Evolutionary conservation across 2,113 vertebrate genomes (phyloP).

Genomic region (Alligator mississippiensis): DNA sequence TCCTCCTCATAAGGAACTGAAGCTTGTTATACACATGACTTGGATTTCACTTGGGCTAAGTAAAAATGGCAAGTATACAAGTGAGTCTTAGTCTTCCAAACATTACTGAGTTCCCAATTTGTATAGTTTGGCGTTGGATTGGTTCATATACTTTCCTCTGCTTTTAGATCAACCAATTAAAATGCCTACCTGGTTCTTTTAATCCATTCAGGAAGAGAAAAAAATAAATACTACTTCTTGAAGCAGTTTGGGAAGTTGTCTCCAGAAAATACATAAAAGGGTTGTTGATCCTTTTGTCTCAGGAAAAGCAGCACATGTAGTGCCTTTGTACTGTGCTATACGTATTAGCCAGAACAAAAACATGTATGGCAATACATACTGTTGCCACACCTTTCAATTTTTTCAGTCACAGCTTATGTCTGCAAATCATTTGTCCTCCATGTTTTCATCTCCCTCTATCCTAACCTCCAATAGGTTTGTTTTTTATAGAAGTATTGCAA

Average conservation of each 20-base stretch:
- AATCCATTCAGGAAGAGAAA: background rate
- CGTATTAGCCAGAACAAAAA: background rate
- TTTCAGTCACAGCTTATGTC: background rate
- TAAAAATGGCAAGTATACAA: background rate
- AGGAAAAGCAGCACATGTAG: background rate
- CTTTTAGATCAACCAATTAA: background rate
- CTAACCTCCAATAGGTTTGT: background rate
- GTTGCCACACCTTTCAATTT: background rate
- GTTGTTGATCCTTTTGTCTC: background rate
- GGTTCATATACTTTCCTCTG: rapidly evolving
- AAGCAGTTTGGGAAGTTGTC: background rate
- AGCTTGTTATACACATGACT: background rate
- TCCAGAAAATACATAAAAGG: background rate
- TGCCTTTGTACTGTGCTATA: background rate
- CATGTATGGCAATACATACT: background rate
- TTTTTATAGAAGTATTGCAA: conserved; percentile 7
- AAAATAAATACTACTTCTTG: background rate
- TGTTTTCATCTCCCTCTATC: background rate
- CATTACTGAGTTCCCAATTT: background rate
- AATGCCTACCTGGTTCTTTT: background rate
- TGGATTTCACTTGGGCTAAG: background rate
- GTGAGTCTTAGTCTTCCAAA: background rate
- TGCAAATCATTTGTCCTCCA: background rate
- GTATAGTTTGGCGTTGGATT: background rate
- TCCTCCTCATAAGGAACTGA: background rate